Base-by-base conservation (phyloP, 2,888 invertebrate species). In the Epirrhoe alternata region DNA sequence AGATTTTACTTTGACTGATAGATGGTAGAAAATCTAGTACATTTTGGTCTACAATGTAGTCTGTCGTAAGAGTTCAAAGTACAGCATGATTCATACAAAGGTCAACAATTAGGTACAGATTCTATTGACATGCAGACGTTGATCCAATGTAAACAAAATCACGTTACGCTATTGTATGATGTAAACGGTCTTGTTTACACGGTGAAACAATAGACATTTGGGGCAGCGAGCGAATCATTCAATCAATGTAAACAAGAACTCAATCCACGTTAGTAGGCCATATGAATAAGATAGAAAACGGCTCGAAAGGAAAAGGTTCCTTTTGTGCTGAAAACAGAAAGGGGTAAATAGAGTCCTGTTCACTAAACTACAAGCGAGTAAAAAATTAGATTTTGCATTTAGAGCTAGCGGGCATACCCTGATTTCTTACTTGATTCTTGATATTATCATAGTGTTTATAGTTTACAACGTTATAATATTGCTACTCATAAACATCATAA, bases 161-260 rank as follows among this genome's bases (percentile, higher is more conserved):
- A 14, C 6, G 16, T 16, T 14, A 14, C 16, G 47, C 14, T 47
- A 47, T 47, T 31, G 45, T 33, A 24, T 52, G 33, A 57, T 47
- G 38, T 54, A 54, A 54, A 54, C 12, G 42, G 52, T 47, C 14
- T 42, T 56, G 51, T 62, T 62, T 62, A 56, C 56, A 62, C 42
- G 16, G 16, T 42, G 56, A 56, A 56, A 51, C 55, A 60, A 54
- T 24, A 57, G 14, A 45, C 55, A 51, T 50, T 56, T 51, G 31
- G 51, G 55, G 59, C 59, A 50, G 51, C 14, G 16, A 55, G 38
- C 53, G 49, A 59, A 54, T 64, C 58, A 38, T 64, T 64, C 64
- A 55, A 50, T 64, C 51, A 60, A 38, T 55, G 64, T 65, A 65
- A 65, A 60, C 64, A 65, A 42, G 60, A 45, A 54, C 55, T 45